Conservation (phyloP, 2,888 invertebrate species). For the Chydorus sphaericus region DNA sequence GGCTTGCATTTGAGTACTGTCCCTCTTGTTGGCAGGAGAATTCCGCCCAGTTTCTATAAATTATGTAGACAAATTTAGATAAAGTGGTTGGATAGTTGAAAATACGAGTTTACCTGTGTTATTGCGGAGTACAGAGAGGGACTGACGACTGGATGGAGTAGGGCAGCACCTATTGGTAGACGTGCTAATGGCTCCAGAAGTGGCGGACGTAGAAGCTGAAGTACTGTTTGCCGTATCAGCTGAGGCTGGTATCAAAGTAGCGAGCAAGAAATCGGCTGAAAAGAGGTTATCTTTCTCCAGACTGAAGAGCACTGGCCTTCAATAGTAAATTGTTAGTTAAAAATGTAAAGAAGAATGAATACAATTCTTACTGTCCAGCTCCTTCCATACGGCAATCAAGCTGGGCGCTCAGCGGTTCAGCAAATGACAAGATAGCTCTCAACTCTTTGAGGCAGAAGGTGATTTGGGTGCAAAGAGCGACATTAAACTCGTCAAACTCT, state of each 20-base stretch:
- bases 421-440: constrained; percentile 59
- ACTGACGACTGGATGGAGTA: no score
- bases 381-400: constrained; percentile 56
- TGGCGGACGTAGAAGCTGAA: background rate
- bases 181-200: background rate
- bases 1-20: background rate
- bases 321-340: constrained; percentile 22
- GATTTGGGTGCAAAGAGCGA: constrained; percentile 49
- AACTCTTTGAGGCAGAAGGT: constrained; percentile 79
- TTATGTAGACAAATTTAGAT: background rate
- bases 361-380: constrained; percentile 48
- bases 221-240: background rate
- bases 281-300: constrained; percentile 56
- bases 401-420: constrained; percentile 54
- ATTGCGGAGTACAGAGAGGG: background rate
- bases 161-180: no score
- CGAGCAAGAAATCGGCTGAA: constrained; percentile 64
- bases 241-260: constrained; percentile 31
- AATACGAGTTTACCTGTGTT: background rate
- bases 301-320: constrained; percentile 55
- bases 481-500: constrained; percentile 55
- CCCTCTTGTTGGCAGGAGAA: background rate
- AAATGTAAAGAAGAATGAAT: background rate
- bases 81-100: background rate
- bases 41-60: background rate